A percentile compares a stretch with the other conserved stretches of the same genome.
These are phyloP conservation scores for Hydrocynus forskahlii DNA, from an alignment of 2,797 vertebrate genomes.

Conservation along the genomic window DNA sequence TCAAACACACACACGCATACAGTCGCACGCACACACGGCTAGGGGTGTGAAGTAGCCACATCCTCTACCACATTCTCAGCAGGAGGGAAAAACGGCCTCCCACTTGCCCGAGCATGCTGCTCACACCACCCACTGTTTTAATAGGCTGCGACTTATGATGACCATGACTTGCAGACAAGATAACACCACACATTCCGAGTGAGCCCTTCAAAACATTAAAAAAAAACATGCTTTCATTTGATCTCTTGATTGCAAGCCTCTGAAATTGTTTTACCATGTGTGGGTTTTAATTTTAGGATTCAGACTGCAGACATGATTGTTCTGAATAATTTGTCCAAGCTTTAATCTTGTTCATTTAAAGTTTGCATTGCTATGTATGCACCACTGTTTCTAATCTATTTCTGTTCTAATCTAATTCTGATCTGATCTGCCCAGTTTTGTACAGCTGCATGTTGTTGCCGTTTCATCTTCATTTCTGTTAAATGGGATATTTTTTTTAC, in stretches of 20 bases:
- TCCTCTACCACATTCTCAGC: constrained; percentile 40
- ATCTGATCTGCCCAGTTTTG: no score
- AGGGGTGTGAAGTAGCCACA: constrained; percentile 50
- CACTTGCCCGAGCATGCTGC: constrained; percentile 31
- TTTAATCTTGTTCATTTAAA: constrained; percentile 1
- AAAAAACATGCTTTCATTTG: constrained; percentile 29
- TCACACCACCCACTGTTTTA: constrained; percentile 48
- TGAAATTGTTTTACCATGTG: not conserved
- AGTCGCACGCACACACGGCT: constrained; percentile 12
- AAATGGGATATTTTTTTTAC: no score
- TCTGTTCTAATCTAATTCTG: no score
- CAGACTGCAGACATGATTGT: not conserved
- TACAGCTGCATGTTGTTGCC: no score
- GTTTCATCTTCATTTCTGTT: no score
- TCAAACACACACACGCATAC: constrained; percentile 16
- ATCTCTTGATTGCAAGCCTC: constrained; percentile 40
- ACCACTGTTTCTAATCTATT: not conserved
- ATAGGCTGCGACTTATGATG: constrained; percentile 39
- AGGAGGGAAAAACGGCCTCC: constrained; percentile 22
- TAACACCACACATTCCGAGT: constrained; percentile 14
- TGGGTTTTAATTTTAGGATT: not conserved
- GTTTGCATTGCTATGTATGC: constrained; percentile 1
- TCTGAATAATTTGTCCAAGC: not conserved
- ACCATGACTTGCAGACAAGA: constrained; percentile 38
- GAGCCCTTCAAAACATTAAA: constrained; percentile 9